phyloP scores from a whole-genome alignment of 2,113 vertebrate genomes.

The Halichoerus grypus region DNA sequence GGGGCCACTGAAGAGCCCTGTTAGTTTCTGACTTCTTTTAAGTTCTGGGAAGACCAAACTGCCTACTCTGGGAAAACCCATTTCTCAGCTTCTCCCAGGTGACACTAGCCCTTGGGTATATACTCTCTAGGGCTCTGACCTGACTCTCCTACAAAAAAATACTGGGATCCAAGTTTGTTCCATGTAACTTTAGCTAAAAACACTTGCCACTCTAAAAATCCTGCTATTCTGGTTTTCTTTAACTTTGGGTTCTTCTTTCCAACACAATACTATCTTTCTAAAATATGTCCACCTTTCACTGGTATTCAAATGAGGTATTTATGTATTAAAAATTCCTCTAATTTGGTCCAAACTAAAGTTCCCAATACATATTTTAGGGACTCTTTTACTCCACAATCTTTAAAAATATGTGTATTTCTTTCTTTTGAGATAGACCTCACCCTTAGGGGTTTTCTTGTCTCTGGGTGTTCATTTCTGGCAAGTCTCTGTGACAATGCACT shows the following conservation, averaged over 20 bases:
- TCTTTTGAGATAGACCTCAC: not conserved
- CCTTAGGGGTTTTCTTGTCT: not conserved
- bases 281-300: not conserved
- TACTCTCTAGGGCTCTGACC: not conserved
- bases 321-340: not conserved
- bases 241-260: not conserved
- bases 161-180: not conserved
- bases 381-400: not conserved
- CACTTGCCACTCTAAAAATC: not conserved
- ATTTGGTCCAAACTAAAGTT: constrained; percentile 1
- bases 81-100: not conserved
- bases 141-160: not conserved
- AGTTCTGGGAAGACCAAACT: not conserved
- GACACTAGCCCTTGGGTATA: not conserved
- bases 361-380: not conserved
- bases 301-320: not conserved
- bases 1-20: not conserved
- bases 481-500: not conserved
- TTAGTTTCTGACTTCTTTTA: not conserved
- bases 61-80: not conserved
- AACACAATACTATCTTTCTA: not conserved
- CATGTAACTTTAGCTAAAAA: not conserved
- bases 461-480: not conserved
- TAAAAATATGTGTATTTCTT: not conserved
- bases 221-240: not conserved